Base-by-base conservation (phyloP, 1,140 invertebrate species). In the fruit fly (Drosophila melanogaster) region DNA sequence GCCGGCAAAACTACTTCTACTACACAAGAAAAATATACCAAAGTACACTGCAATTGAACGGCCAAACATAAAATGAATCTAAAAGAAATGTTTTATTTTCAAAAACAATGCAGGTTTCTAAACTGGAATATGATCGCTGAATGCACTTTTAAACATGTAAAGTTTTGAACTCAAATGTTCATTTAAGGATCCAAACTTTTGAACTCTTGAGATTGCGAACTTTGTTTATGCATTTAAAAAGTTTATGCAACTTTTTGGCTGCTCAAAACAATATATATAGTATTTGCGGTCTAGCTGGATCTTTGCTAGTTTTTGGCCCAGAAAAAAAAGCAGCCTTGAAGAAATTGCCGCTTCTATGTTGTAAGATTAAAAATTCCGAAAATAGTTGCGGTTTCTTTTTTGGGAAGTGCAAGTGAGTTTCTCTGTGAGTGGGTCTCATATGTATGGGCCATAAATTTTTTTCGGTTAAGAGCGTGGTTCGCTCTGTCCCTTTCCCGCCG, bases 391-490 rank as follows among this genome's bases (percentile, higher is more conserved):
- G 64, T 26, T n/a, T 44, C 4, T 66, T 66, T 47, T 49, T 66
- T 47, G 57, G 35, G 14, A 47, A 67, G 64, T 67, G 64, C 46
- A 67, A 67, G 46, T 19, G 37, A 22, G 59, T 40, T 67, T 61
- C 26, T 46, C 59, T 43, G 58, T 7, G 64, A 67, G 64, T 66
- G 37, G 59, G 43, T 46, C 40, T 64, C 49, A 78, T 53, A 77
- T 87, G 79, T 81, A 85, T 81, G 78, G 83, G 49, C 74, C 81
- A 85, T 85, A 85, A 86, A 85, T 85, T 85, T 81, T 44, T 79
- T 70, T 79, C 55, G 73, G 64, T 62, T 81, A 81, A 75, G 58
- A 66, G 59, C 55, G 60, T 57, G 43, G 26, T 40, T 12, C 22
- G 33, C 15, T 14, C 41, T 3, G 37, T 38, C 37, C 10, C 50